A percentile compares a stretch with the other conserved stretches of the same genome.
Conservation (phyloP, 2,888 invertebrate genomes). For the Troides helena region DNA sequence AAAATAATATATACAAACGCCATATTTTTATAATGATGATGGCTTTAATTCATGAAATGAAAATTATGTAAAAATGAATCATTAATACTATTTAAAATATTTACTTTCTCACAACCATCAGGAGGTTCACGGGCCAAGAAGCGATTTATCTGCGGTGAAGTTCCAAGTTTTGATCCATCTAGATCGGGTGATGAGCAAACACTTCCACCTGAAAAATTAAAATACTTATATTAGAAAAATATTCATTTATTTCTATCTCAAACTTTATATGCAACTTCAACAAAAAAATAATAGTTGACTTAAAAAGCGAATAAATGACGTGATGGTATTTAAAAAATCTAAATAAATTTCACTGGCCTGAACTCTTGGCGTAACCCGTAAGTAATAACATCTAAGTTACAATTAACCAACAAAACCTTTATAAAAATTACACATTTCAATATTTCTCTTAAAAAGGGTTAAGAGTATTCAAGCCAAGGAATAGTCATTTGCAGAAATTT, state of each 20-base stretch:
- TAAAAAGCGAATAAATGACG: slow-evolving; percentile 22
- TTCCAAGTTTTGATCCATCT: slow-evolving; percentile 85
- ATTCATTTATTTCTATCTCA: background rate
- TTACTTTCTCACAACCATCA: slow-evolving; percentile 92
- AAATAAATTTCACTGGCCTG: slow-evolving; percentile 23
- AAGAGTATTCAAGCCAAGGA: slow-evolving; percentile 25
- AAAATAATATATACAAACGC: too few species aligned
- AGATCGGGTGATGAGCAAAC: slow-evolving; percentile 89
- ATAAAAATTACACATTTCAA: background rate
- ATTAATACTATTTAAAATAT: background rate
- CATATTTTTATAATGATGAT: too few species aligned
- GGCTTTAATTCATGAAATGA: too few species aligned
- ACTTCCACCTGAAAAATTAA: slow-evolving; percentile 82
- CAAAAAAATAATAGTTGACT: slow-evolving; percentile 13
- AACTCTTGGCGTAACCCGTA: background rate
- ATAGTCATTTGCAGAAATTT: slow-evolving; percentile 8
- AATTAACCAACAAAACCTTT: background rate
- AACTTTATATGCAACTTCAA: slow-evolving; percentile 17
- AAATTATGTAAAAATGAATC: too few species aligned
- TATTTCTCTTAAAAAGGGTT: background rate
- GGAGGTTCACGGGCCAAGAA: slow-evolving; percentile 93
- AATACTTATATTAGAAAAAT: background rate
- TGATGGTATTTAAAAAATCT: slow-evolving; percentile 13
- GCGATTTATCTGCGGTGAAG: slow-evolving; percentile 91
- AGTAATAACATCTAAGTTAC: background rate